Percentiles rank a stretch among this genome's conserved stretches.
These are phyloP conservation scores for Hermodice carunculata DNA, from an alignment of 2,888 invertebrate species.

Conservation along the genomic window DNA sequence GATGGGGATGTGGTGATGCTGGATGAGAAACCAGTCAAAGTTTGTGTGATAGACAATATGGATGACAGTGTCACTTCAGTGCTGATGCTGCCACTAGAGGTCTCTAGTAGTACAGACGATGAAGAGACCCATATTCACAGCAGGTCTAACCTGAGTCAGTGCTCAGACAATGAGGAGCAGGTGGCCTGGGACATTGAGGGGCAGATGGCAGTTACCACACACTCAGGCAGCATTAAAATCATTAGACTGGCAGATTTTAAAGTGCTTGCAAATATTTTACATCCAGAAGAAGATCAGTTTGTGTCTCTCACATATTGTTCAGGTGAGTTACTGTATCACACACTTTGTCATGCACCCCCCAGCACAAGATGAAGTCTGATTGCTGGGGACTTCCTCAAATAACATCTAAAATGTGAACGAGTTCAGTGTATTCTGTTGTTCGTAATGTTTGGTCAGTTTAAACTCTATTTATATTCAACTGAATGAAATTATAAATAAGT, in stretches of 20 bases:
- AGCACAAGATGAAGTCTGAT: too few relatives aligned
- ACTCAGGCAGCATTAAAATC: conserved; percentile 81
- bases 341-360: neutral
- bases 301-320: conserved; percentile 88
- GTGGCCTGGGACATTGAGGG: conserved; percentile 38
- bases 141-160: conserved; percentile 63
- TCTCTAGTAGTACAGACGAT: conserved; percentile 49
- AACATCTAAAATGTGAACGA: too few relatives aligned
- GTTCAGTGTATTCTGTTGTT: too few relatives aligned
- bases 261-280: conserved; percentile 75
- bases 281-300: conserved; percentile 72
- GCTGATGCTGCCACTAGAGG: conserved; percentile 56
- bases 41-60: conserved; percentile 39
- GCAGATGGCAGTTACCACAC: conserved; percentile 81
- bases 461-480: too few relatives aligned
- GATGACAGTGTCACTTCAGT: conserved; percentile 50
- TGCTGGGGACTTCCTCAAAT: too few relatives aligned
- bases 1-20: conserved; percentile 71
- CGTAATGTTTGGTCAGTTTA: too few relatives aligned
- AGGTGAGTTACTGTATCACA: conserved; percentile 73
- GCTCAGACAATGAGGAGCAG: neutral
- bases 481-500: too few relatives aligned
- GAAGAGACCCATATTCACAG: conserved; percentile 39
- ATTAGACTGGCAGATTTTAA: conserved; percentile 81
- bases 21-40: conserved; percentile 75